These are phyloP conservation scores for Panurus biarmicus DNA, from an alignment of 2,113 vertebrate genomes.

Conservation along the genomic window DNA sequence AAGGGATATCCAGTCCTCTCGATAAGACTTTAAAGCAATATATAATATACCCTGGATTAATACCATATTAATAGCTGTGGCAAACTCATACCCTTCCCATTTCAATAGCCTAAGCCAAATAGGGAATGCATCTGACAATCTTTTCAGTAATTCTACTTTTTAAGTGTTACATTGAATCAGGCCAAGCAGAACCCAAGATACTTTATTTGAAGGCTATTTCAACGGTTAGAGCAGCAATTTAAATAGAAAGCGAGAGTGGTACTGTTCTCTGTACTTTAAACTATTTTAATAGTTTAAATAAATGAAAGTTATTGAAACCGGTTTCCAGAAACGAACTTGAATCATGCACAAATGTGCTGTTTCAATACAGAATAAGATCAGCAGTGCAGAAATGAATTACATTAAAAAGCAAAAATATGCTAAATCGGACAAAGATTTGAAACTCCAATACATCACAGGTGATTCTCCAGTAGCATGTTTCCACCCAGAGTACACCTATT, in stretches of 20 bases:
- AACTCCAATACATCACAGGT: not conserved
- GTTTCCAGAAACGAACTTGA: slow-evolving; percentile 29
- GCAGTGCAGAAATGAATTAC: slow-evolving; percentile 37
- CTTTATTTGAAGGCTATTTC: slow-evolving; percentile 61
- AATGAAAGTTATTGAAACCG: slow-evolving; percentile 57
- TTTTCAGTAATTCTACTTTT: slow-evolving; percentile 58
- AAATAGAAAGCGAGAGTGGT: slow-evolving; percentile 21
- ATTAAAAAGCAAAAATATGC: slow-evolving; percentile 54
- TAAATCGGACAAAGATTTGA: slow-evolving; percentile 44
- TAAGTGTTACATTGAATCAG: slow-evolving; percentile 41
- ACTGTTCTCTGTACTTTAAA: slow-evolving; percentile 41
- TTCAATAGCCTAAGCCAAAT: slow-evolving; percentile 59
- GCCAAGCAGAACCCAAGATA: slow-evolving; percentile 51
- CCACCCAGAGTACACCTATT: not conserved
- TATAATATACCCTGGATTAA: slow-evolving; percentile 54
- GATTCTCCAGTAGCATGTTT: slow-evolving; percentile 17
- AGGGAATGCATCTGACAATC: slow-evolving; percentile 27
- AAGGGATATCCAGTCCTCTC: slow-evolving; percentile 55
- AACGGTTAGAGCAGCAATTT: slow-evolving; percentile 30
- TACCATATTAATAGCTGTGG: slow-evolving; percentile 59
- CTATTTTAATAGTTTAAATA: slow-evolving; percentile 54
- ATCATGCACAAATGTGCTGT: slow-evolving; percentile 28
- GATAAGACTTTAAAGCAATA: slow-evolving; percentile 61
- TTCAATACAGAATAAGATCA: slow-evolving; percentile 45
- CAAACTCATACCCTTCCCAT: slow-evolving; percentile 46